These are phyloP conservation scores for Emydoidea blandingii DNA, from an alignment of 2,797 vertebrate species.

Conservation along the genomic window DNA sequence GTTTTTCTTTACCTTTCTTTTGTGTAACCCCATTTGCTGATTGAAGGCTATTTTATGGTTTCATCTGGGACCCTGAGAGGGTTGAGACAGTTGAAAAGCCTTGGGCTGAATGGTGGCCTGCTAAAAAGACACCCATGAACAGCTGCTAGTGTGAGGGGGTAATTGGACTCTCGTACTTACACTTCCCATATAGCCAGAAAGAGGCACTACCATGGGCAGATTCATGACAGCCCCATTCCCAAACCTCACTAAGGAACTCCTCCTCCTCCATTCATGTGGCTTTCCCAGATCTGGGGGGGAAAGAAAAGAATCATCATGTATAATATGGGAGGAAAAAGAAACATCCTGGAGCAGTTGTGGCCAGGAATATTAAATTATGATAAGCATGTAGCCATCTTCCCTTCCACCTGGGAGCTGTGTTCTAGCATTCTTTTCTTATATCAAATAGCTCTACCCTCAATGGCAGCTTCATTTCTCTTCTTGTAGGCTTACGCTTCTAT, in stretches of 20 bases:
- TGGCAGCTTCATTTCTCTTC: background rate
- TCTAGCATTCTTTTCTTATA: background rate
- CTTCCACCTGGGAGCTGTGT: background rate
- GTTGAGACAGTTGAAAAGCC: background rate
- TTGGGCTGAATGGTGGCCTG: background rate
- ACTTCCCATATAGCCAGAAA: background rate
- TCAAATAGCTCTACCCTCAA: background rate
- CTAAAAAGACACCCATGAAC: background rate
- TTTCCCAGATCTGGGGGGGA: background rate
- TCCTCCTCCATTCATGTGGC: background rate
- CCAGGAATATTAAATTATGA: fast-evolving
- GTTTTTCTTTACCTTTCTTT: background rate
- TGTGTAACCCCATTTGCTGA: background rate
- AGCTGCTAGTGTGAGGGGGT: background rate
- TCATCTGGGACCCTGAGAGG: background rate
- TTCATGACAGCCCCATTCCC: background rate
- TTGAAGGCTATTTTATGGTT: background rate
- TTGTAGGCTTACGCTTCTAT: constrained; percentile 23
- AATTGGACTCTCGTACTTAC: background rate
- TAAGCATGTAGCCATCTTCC: background rate
- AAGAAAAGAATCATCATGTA: background rate
- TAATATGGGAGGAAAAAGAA: background rate
- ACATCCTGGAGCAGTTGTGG: background rate
- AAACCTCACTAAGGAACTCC: background rate
- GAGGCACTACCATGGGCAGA: background rate